Percentiles rank a stretch among this genome's conserved stretches.
phyloP scores from a whole-genome alignment of 2,797 vertebrate species.

The Hypotaenidia philippensis region DNA sequence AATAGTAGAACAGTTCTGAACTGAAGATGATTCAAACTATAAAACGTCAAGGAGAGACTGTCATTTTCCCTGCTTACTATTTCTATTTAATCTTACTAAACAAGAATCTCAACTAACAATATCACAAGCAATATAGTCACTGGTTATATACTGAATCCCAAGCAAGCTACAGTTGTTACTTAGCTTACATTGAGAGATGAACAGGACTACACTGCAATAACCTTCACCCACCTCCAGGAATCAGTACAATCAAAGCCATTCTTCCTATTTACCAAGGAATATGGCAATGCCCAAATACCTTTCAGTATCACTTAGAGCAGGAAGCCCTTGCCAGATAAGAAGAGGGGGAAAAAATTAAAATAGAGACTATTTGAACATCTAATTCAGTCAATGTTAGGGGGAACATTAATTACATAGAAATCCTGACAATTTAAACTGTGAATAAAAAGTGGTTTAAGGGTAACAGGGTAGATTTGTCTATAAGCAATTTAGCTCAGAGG shows the following conservation, averaged over 20 bases:
- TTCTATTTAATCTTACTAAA: background rate
- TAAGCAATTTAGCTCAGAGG: background rate
- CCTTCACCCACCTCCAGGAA: background rate
- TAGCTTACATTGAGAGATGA: background rate
- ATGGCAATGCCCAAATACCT: background rate
- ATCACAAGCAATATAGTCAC: background rate
- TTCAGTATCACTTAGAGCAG: background rate
- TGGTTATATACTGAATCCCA: background rate
- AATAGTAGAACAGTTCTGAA: background rate
- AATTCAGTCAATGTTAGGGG: background rate
- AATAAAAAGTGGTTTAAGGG: background rate
- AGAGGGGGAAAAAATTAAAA: background rate
- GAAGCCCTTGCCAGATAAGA: background rate
- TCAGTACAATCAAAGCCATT: rapidly evolving
- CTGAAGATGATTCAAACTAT: background rate
- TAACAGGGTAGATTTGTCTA: background rate
- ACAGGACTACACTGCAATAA: background rate
- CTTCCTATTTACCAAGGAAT: background rate
- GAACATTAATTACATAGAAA: background rate
- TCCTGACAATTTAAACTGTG: background rate
- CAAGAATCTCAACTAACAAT: background rate
- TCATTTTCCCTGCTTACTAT: background rate
- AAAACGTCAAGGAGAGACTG: background rate
- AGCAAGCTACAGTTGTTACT: background rate
- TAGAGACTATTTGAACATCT: background rate